These are phyloP conservation scores for Pachyrhynchus sulphureomaculatus DNA, from an alignment of 1,140 invertebrate species.

Conservation along the genomic window DNA sequence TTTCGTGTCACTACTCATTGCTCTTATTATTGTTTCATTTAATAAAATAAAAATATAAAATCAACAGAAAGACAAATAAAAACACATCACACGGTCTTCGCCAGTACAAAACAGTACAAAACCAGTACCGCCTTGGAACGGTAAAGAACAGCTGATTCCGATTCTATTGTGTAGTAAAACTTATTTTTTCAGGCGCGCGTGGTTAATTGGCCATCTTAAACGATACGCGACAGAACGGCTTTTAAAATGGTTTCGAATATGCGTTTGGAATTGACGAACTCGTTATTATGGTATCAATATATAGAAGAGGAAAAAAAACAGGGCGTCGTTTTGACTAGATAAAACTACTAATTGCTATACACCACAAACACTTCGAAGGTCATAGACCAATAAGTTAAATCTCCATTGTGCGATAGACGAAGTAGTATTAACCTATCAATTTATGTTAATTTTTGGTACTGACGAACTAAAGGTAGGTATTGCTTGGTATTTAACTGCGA, in stretches of 20 bases:
- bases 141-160: constrained; percentile 24
- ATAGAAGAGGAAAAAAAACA: not conserved
- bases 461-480: too few relatives aligned
- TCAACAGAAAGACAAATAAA: not conserved
- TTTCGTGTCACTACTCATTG: constrained; percentile 12
- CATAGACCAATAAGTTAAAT: not conserved
- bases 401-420: too few relatives aligned
- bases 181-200: not conserved
- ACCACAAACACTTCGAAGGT: constrained; percentile 4
- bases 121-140: constrained; percentile 8
- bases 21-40: not conserved
- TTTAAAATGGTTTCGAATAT: not conserved
- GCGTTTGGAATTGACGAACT: not conserved
- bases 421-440: too few relatives aligned
- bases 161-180: constrained; percentile 10
- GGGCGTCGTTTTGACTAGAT: not conserved
- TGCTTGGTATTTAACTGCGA: too few relatives aligned
- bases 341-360: not conserved
- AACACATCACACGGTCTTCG: constrained; percentile 11
- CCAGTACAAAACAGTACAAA: not conserved
- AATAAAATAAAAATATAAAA: not conserved
- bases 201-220: not conserved
- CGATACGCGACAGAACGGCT: too few relatives aligned
- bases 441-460: too few relatives aligned
- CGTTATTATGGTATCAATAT: not conserved